These are phyloP conservation scores for Helicoverpa assulta DNA, from an alignment of 2,888 invertebrate species.

Conservation along the genomic window DNA sequence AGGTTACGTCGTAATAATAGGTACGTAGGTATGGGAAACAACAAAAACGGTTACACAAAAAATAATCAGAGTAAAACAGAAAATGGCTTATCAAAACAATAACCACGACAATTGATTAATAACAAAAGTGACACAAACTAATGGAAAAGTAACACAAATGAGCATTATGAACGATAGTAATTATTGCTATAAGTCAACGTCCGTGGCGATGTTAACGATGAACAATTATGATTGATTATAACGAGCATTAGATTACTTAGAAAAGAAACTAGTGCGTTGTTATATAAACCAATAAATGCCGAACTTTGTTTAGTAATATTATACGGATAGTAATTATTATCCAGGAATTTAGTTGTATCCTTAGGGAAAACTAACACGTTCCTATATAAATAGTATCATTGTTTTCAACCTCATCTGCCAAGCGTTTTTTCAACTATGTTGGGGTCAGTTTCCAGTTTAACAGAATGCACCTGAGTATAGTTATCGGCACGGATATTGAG, in stretches of 20 bases:
- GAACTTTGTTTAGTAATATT: neutral
- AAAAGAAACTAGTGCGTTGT: conserved; percentile 34
- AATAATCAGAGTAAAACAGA: neutral
- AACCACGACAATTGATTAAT: conserved; percentile 44
- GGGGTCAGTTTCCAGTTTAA: too few relatives aligned
- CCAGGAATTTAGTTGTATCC: too few relatives aligned
- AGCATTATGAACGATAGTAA: conserved; percentile 50
- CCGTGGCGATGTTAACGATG: conserved; percentile 61
- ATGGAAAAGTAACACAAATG: conserved; percentile 53
- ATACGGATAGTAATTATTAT: too few relatives aligned
- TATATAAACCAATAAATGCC: neutral
- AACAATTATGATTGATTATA: conserved; percentile 64
- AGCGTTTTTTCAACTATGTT: too few relatives aligned
- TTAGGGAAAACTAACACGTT: too few relatives aligned
- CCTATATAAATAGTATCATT: too few relatives aligned
- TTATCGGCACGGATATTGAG: too few relatives aligned
- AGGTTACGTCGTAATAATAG: neutral
- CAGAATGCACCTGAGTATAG: neutral
- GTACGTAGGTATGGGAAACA: too few relatives aligned
- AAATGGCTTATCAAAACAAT: conserved; percentile 28
- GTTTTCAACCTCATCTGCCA: too few relatives aligned
- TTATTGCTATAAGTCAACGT: conserved; percentile 66
- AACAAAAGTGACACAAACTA: conserved; percentile 45
- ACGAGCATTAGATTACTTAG: conserved; percentile 41
- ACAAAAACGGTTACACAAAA: too few relatives aligned